These are phyloP conservation scores for Aplidium turbinatum DNA, from an alignment of 23 tunicate species.

Conservation along the genomic window DNA sequence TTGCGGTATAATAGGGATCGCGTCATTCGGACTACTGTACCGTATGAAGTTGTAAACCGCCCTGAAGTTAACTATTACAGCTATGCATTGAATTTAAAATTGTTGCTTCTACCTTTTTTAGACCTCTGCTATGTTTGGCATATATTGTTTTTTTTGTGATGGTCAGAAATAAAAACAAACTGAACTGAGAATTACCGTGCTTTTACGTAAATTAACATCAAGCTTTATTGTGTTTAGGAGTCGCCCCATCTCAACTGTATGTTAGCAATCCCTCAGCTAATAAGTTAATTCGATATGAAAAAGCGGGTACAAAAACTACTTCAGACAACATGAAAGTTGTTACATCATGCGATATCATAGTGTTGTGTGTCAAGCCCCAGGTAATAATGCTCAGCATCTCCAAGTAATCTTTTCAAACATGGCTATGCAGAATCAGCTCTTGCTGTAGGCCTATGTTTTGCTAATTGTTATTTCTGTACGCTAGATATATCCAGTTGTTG, in stretches of 20 bases:
- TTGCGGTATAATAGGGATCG: too few species aligned
- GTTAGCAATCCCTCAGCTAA: constrained; percentile 83
- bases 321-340: constrained; percentile 66
- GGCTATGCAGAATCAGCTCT: neutral
- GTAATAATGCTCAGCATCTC: constrained; percentile 23
- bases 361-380: constrained; percentile 87
- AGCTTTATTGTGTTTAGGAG: constrained; percentile 33
- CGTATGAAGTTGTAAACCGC: too few species aligned
- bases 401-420: neutral
- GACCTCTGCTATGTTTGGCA: too few species aligned
- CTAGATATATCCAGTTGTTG: constrained; percentile 66
- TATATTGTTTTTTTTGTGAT: too few species aligned
- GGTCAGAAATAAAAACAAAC: too few species aligned
- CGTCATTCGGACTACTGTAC: too few species aligned
- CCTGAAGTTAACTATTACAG: too few species aligned
- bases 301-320: constrained; percentile 65
- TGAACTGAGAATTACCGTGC: too few species aligned
- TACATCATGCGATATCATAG: constrained; percentile 50
- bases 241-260: constrained; percentile 46
- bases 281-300: constrained; percentile 46
- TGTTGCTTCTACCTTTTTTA: too few species aligned
- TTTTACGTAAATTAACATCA: too few species aligned
- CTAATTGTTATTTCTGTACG: neutral
- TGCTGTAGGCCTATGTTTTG: neutral
- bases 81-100: too few species aligned